These are phyloP conservation scores for Nyctibius bracteatus DNA, from an alignment of 2,113 vertebrate species.

Conservation along the genomic window DNA sequence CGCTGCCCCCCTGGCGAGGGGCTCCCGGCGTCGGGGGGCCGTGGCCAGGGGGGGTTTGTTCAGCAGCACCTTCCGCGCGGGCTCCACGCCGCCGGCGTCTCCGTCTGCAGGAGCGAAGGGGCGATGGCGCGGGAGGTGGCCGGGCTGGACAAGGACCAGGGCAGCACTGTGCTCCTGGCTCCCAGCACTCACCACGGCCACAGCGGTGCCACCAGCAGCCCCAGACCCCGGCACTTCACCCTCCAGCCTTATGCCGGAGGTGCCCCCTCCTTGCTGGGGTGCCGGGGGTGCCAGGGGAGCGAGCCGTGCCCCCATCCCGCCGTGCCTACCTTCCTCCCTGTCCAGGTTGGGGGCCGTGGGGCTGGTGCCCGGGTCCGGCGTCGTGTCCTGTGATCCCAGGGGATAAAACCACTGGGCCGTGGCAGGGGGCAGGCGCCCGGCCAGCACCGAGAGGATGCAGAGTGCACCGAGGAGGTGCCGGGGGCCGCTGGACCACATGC, in stretches of 20 bases:
- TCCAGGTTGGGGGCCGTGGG: not conserved
- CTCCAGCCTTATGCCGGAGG: not conserved
- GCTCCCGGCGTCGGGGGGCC: not conserved
- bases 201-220: not conserved
- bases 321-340: not conserved
- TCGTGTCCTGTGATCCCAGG: not conserved
- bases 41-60: not conserved
- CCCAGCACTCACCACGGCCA: not conserved
- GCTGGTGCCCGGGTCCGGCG: not conserved
- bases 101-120: not conserved
- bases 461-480: not conserved
- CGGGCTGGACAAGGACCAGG: not conserved
- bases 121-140: accelerated
- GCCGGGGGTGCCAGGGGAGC: not conserved
- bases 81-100: accelerated
- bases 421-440: not conserved
- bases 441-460: slow-evolving; percentile 13
- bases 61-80: not conserved
- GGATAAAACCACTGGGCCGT: slow-evolving; percentile 18
- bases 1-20: not conserved
- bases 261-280: not conserved
- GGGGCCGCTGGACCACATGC: not conserved
- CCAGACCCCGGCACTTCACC: not conserved
- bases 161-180: not conserved
- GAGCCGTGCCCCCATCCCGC: accelerated